Conservation (phyloP, 1,140 invertebrate genomes). For the Mylabris phalerata region DNA sequence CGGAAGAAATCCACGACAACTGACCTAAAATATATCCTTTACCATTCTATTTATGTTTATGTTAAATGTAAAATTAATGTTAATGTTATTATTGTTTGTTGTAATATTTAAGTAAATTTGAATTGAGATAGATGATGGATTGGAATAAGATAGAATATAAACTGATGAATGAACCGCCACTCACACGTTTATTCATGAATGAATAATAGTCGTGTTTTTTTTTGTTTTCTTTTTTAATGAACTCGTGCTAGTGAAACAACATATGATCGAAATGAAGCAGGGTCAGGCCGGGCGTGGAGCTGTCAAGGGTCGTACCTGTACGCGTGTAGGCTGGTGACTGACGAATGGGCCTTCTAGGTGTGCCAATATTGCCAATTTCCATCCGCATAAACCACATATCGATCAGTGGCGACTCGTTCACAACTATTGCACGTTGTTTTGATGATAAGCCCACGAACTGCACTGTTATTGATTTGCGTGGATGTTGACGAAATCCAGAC, state of each 20-base stretch:
- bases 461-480: too few species aligned
- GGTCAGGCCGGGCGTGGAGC: conserved; percentile 30
- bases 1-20: conserved; percentile 23
- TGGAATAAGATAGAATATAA: neutral
- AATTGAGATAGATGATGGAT: too few species aligned
- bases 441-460: too few species aligned
- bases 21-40: conserved; percentile 28
- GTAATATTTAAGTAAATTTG: neutral
- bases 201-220: conserved; percentile 25
- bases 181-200: conserved; percentile 32
- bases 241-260: conserved; percentile 25
- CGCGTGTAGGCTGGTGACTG: conserved; percentile 1
- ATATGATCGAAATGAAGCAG: conserved; percentile 23
- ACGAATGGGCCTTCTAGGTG: conserved; percentile 10
- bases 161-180: conserved; percentile 32
- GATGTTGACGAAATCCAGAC: too few species aligned
- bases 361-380: neutral
- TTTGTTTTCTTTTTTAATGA: conserved; percentile 2
- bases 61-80: too few species aligned
- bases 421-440: too few species aligned
- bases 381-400: too few species aligned
- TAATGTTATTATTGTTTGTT: neutral
- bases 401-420: too few species aligned
- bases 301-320: conserved; percentile 9
- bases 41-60: too few species aligned